A percentile compares a stretch with the other conserved stretches of the same genome.
Conservation (phyloP, 2,888 invertebrate genomes). For the Scaptomyza tumidula region DNA sequence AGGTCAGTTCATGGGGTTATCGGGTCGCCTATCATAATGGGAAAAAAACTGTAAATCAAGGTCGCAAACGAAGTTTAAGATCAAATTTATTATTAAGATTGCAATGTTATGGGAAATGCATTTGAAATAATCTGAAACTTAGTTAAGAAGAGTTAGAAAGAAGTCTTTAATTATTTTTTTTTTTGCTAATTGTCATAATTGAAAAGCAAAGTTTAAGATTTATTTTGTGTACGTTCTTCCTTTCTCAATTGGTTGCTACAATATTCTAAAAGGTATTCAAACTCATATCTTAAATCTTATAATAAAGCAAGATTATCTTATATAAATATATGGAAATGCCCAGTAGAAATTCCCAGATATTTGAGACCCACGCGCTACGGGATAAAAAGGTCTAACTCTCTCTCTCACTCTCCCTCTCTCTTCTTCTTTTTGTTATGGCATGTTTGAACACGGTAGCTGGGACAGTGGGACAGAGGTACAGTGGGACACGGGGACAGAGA, state of each 20-base stretch:
- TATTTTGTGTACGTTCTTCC: neutral
- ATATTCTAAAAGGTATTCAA: neutral
- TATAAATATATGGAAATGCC: constrained; percentile 11
- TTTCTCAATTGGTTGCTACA: constrained; percentile 2
- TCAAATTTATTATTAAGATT: neutral
- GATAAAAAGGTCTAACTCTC: no score
- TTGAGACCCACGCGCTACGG: constrained; percentile 16
- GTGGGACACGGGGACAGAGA: neutral
- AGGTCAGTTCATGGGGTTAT: constrained; percentile 23
- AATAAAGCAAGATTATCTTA: constrained; percentile 19
- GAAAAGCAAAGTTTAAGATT: no score
- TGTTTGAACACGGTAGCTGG: constrained; percentile 43
- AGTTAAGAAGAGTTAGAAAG: no score
- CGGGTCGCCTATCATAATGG: constrained; percentile 6
- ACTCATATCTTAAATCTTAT: no score
- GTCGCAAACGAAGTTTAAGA: neutral
- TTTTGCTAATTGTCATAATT: no score
- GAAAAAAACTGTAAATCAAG: constrained; percentile 2
- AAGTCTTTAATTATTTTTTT: no score
- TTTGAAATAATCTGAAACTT: no score
- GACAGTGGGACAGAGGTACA: constrained; percentile 15
- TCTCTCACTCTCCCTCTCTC: no score
- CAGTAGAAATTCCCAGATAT: constrained; percentile 9
- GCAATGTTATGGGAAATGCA: neutral
- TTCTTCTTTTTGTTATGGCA: neutral